Percentiles rank a stretch among this genome's conserved stretches.
phyloP scores from a whole-genome alignment of 2,797 vertebrate species.

The Danio choprae region DNA sequence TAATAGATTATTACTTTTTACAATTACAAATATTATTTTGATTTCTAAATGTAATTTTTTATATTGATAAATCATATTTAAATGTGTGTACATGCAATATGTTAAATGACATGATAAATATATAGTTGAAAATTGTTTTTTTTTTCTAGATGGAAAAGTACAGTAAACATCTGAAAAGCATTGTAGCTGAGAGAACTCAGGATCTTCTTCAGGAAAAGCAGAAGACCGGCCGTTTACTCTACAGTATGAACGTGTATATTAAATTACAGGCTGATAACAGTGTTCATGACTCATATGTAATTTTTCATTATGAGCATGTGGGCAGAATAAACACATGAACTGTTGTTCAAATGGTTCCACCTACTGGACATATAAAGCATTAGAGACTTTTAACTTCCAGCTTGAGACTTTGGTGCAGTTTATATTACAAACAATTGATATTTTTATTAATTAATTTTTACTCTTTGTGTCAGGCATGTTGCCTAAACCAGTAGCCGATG shows the following conservation, averaged over 20 bases:
- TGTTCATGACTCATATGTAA: neutral
- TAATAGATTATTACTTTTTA: too few relatives aligned
- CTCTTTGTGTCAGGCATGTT: conserved; percentile 74
- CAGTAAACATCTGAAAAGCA: conserved; percentile 83
- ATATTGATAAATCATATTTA: neutral
- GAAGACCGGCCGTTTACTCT: conserved; percentile 81
- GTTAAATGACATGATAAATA: neutral
- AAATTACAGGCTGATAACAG: neutral
- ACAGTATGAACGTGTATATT: conserved; percentile 73
- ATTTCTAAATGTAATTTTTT: too few relatives aligned
- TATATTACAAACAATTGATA: too few relatives aligned
- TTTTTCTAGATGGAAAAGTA: conserved; percentile 82
- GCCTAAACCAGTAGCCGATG: conserved; percentile 79
- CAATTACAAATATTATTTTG: too few relatives aligned
- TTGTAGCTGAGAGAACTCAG: conserved; percentile 80
- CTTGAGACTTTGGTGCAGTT: neutral
- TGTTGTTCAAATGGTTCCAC: conserved; percentile 43
- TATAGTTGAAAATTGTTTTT: neutral
- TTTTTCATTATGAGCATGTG: neutral
- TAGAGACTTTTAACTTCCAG: neutral
- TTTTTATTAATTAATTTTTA: neutral
- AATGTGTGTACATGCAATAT: neutral
- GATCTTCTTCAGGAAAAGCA: conserved; percentile 84
- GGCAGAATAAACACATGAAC: neutral
- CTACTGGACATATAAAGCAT: conserved; percentile 58